Percentiles rank a stretch among this genome's conserved stretches.
Conservation (phyloP, 2,113 vertebrate genomes). For the Isichthys henryi region DNA sequence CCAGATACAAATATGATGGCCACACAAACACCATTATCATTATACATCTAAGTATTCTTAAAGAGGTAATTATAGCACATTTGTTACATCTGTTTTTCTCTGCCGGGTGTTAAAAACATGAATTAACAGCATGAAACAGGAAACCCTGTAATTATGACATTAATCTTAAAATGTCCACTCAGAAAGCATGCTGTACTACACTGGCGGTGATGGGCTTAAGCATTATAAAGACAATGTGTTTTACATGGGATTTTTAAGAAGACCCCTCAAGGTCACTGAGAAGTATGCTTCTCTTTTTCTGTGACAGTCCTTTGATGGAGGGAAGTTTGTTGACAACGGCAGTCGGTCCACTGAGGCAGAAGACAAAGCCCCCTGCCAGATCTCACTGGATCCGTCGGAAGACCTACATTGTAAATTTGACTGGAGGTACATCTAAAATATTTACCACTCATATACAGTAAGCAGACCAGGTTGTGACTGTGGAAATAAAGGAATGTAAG, state of each 20-base stretch:
- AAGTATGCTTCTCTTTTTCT: slow-evolving; percentile 9
- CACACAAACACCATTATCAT: neutral
- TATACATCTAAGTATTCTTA: neutral
- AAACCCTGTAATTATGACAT: neutral
- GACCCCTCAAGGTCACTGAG: neutral
- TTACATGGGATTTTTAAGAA: neutral
- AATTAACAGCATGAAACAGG: neutral
- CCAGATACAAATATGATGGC: neutral
- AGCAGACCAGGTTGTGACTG: slow-evolving; percentile 9
- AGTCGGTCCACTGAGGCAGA: slow-evolving; percentile 54
- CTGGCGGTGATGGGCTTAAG: neutral
- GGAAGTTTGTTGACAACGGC: slow-evolving; percentile 45
- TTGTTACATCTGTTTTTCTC: neutral
- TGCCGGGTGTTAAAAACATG: neutral
- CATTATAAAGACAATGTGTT: neutral
- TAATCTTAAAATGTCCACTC: neutral
- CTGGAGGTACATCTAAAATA: slow-evolving; percentile 42
- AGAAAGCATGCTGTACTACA: neutral
- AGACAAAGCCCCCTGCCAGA: slow-evolving; percentile 55
- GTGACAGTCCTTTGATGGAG: slow-evolving; percentile 36
- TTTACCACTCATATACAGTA: slow-evolving; percentile 12
- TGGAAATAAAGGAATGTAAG: neutral
- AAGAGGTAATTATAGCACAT: neutral
- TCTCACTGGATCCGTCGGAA: slow-evolving; percentile 44
- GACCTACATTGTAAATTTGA: slow-evolving; percentile 36